Conservation (phyloP, 92 coral and sea anemone species). For the Heliopora coerulea region DNA sequence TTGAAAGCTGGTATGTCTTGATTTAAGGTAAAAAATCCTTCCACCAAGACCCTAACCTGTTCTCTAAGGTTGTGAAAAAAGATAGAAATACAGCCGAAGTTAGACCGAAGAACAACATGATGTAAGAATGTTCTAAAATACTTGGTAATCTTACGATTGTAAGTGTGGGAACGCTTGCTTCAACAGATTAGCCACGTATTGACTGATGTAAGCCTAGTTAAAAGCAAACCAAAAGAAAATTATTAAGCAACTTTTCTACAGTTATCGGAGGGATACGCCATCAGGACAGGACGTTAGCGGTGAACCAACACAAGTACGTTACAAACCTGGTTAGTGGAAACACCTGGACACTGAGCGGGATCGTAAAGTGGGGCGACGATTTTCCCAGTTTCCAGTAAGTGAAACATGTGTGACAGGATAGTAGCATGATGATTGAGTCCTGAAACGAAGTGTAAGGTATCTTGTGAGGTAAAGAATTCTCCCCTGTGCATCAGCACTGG, state of each 20-base stretch:
- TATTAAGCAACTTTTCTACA: background rate
- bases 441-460: background rate
- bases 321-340: slow-evolving; percentile 70
- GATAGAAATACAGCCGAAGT: background rate
- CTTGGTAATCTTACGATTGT: slow-evolving; percentile 72
- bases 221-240: background rate
- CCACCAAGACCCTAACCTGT: slow-evolving; percentile 85
- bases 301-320: background rate
- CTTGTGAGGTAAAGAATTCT: too few species aligned
- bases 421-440: slow-evolving; percentile 98
- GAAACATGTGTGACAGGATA: slow-evolving; percentile 94
- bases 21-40: slow-evolving; percentile 91
- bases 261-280: background rate
- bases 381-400: slow-evolving; percentile 87
- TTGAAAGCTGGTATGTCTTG: slow-evolving; percentile 99
- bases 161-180: slow-evolving; percentile 96
- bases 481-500: too few species aligned
- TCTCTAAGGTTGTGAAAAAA: slow-evolving; percentile 54
- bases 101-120: background rate
- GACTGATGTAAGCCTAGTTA: slow-evolving; percentile 84
- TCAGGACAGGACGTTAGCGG: background rate
- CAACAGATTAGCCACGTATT: slow-evolving; percentile 74
- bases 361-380: slow-evolving; percentile 76
- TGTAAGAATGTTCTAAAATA: background rate
- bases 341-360: slow-evolving; percentile 57